Conservation (phyloP, 2,888 invertebrate species). For the Steromphala cineraria region DNA sequence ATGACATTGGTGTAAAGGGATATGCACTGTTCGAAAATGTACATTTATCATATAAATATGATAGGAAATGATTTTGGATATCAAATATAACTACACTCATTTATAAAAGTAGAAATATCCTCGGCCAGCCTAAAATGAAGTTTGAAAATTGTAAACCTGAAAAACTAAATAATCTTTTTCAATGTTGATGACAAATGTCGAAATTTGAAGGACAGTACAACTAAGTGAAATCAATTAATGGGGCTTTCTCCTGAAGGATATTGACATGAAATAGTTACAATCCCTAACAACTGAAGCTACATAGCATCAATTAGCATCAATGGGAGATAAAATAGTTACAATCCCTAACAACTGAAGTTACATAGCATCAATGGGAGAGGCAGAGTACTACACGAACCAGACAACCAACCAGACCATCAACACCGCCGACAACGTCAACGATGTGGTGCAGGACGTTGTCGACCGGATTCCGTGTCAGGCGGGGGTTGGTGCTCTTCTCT, state of each 20-base stretch:
- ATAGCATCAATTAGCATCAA: constrained; percentile 66
- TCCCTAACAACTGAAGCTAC: constrained; percentile 43
- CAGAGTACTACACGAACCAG: constrained; percentile 58
- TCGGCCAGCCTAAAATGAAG: too few relatives aligned
- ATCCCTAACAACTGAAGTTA: constrained; percentile 43
- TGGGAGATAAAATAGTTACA: background rate
- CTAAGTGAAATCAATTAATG: too few relatives aligned
- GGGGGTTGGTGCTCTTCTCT: constrained; percentile 45
- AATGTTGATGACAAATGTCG: too few relatives aligned
- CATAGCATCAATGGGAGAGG: constrained; percentile 64
- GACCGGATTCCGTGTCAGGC: constrained; percentile 57
- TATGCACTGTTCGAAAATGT: too few relatives aligned
- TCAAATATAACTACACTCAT: background rate
- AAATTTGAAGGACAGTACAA: too few relatives aligned
- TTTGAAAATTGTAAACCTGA: too few relatives aligned
- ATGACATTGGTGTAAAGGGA: too few relatives aligned
- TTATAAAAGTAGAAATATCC: too few relatives aligned
- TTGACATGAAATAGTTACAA: background rate
- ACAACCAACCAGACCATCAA: constrained; percentile 46
- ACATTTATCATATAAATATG: too few relatives aligned
- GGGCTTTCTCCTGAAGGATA: too few relatives aligned
- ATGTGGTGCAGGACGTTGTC: constrained; percentile 36
- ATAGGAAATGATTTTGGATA: background rate
- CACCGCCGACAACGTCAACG: constrained; percentile 27
- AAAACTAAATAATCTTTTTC: too few relatives aligned